Base-by-base conservation (phyloP, 1,140 invertebrate genomes). In the Drosophila mayri region DNA sequence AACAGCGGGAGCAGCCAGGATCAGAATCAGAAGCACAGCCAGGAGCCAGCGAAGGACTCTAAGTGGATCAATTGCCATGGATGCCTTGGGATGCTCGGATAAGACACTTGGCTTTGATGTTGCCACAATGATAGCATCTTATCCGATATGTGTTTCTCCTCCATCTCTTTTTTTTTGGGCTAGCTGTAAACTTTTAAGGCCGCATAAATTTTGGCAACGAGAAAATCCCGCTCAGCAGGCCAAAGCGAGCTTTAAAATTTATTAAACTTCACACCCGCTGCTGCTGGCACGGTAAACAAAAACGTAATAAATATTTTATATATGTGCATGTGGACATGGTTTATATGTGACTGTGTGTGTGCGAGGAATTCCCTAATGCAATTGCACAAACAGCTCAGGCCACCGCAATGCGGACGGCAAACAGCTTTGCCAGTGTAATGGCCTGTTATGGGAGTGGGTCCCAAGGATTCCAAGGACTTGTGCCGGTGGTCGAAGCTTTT, bases 351-450 rank as follows among this genome's bases (percentile, higher is more conserved):
- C 2, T 50, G 16, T 49, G 25, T 11, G 22, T 18, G 37, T 32
- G 10, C 20, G 61, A 30, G 47, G 66, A 68, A 82, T 73, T 72
- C 79, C 75, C 79, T 82, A 81, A 82, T 82, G 74, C 74, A 82
- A 82, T 82, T 82, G 67, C 79, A 82, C 80, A 77, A 78, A 72
- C 79, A 74, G 58, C 58, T 68, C 61, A 18, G 65, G 65, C 30
- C 62, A 81, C 79, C 79, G 47, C 79, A 81, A 59, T 78, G 67
- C 67, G 59, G 62, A 78, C 50, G 47, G 61, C 79, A 73, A 77
- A 77, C 79, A 81, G 77, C 79, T 78, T 74, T 82, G 49, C 55
- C 47, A 68, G 59, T 65, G 79, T 74, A 78, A 82, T 82, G 71
- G 61, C 44, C 47, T 61, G 62, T 57, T 68, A 70, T 54, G 38